phyloP scores from a whole-genome alignment of 2,797 vertebrate species.

The Stomatorhinus walkeri region DNA sequence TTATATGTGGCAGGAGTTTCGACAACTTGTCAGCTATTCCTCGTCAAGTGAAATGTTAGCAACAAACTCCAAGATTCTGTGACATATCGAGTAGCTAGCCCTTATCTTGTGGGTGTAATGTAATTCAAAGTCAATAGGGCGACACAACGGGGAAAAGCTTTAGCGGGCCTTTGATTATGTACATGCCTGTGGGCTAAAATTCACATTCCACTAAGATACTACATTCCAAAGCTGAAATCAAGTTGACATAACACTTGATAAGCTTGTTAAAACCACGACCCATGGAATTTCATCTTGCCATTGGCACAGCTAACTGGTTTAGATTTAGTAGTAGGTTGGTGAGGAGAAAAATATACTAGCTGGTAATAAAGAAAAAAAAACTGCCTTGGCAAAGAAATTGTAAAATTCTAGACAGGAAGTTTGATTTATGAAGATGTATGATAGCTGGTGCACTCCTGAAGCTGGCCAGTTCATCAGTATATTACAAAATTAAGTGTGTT shows the following conservation, averaged over 20 bases:
- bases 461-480: neutral
- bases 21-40: neutral
- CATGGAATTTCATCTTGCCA: neutral
- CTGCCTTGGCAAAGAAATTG: neutral
- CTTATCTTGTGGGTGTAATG: slow-evolving; percentile 1
- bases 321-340: neutral
- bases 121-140: slow-evolving; percentile 7
- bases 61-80: neutral
- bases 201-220: neutral
- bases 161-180: neutral
- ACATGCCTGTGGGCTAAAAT: neutral
- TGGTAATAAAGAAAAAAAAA: neutral
- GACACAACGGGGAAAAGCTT: neutral
- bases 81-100: neutral
- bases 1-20: neutral
- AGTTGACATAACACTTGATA: neutral
- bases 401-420: neutral
- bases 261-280: neutral
- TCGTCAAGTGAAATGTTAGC: neutral
- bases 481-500: neutral
- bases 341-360: neutral
- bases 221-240: neutral
- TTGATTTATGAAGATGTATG: neutral
- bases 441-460: neutral
- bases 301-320: neutral